These are phyloP conservation scores for Percopsis omiscomaycus DNA, from an alignment of 2,797 vertebrate species.

Conservation along the genomic window DNA sequence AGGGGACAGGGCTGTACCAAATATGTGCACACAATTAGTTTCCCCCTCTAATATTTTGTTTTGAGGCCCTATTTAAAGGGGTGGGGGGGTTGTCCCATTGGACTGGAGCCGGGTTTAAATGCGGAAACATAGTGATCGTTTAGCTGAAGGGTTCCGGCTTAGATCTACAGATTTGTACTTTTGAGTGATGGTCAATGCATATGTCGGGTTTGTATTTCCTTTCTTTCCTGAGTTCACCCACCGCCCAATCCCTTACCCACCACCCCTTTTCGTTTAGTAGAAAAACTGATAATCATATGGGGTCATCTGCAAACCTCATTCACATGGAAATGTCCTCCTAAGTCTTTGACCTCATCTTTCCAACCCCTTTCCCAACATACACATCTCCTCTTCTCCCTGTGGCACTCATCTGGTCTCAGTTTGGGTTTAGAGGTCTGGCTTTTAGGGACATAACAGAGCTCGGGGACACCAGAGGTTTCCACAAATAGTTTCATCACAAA, in stretches of 20 bases:
- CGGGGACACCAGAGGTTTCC: constrained; percentile 29
- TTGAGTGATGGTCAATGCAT: constrained; percentile 4
- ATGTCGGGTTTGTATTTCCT: constrained; percentile 21
- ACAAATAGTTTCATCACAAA: constrained; percentile 21
- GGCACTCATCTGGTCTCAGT: constrained; percentile 65
- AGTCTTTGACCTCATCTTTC: constrained; percentile 51
- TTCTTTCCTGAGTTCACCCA: constrained; percentile 22
- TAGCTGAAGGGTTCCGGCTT: neutral
- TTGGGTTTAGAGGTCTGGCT: constrained; percentile 59
- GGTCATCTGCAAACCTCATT: constrained; percentile 46
- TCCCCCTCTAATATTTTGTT: neutral
- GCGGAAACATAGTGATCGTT: neutral
- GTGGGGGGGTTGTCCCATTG: neutral
- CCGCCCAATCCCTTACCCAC: constrained; percentile 3
- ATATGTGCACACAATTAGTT: constrained; percentile 39
- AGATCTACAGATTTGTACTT: constrained; percentile 17
- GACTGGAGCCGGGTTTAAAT: neutral
- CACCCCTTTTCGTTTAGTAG: constrained; percentile 39
- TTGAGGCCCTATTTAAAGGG: no score
- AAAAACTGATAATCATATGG: constrained; percentile 53
- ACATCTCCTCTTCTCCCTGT: constrained; percentile 39
- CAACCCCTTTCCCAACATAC: constrained; percentile 25
- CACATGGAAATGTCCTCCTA: constrained; percentile 54
- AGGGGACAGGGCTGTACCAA: constrained; percentile 60
- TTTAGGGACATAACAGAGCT: constrained; percentile 47